Conservation (phyloP, 2,888 invertebrate species). For the Eubasilissa splendida region DNA sequence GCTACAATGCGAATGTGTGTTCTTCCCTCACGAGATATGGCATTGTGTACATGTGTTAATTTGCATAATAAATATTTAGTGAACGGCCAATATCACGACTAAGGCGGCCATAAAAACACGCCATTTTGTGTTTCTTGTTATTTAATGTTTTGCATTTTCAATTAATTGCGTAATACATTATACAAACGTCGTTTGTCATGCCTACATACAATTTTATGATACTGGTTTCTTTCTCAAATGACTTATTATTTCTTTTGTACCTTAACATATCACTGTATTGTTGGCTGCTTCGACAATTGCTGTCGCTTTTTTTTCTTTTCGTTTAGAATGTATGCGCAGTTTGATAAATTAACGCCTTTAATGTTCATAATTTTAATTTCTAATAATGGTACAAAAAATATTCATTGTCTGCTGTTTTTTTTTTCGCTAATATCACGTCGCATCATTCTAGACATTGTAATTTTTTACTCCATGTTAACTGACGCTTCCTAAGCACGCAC, state of each 20-base stretch:
- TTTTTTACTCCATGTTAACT: no score
- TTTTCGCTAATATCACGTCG: no score
- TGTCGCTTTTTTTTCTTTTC: not conserved
- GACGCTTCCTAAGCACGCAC: no score
- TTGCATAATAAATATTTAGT: slow-evolving; percentile 31
- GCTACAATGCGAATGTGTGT: not conserved
- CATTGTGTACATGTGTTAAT: slow-evolving; percentile 19
- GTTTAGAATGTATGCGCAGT: no score
- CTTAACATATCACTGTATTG: not conserved
- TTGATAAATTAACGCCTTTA: no score
- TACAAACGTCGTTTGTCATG: not conserved
- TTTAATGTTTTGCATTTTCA: slow-evolving; percentile 23
- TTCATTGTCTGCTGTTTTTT: no score
- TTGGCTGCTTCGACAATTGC: not conserved
- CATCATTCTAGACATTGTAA: no score
- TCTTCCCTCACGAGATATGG: slow-evolving; percentile 21
- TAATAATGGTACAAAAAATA: no score
- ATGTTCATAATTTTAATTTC: no score
- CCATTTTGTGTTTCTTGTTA: slow-evolving; percentile 3
- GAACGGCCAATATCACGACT: slow-evolving; percentile 27
- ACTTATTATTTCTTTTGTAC: not conserved
- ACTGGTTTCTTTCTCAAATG: not conserved
- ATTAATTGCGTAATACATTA: slow-evolving; percentile 27
- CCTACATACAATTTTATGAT: not conserved
- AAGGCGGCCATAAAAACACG: slow-evolving; percentile 15